A percentile compares a stretch with the other conserved stretches of the same genome.
Conservation (phyloP, 1,140 invertebrate genomes). For the Drosophila azteca region DNA sequence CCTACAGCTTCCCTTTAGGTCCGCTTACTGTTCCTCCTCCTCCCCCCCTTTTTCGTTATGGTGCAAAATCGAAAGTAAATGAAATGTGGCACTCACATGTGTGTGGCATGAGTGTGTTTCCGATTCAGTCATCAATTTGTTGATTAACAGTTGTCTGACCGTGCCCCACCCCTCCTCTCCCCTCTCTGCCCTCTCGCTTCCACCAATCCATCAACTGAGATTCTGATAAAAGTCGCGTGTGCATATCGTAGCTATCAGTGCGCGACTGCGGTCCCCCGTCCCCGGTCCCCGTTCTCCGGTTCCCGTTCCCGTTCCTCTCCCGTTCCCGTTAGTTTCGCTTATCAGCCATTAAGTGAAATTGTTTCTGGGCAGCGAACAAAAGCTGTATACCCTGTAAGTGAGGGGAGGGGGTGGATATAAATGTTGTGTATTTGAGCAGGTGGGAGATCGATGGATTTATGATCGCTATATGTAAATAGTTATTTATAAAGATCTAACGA, state of each 20-base stretch:
- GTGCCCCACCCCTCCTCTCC: no score
- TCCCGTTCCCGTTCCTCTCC: no score
- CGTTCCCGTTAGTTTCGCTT: conserved; percentile 24
- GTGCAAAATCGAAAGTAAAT: conserved; percentile 67
- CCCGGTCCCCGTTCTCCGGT: not conserved
- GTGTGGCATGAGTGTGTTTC: not conserved
- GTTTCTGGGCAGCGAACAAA: not conserved
- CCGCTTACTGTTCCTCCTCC: no score
- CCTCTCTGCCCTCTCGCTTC: not conserved
- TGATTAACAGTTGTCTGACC: conserved; percentile 41
- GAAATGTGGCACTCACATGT: conserved; percentile 60
- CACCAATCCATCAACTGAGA: not conserved
- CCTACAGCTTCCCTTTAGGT: not conserved
- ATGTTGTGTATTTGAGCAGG: no score
- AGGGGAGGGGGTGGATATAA: no score
- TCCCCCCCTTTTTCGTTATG: not conserved
- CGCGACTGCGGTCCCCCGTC: no score
- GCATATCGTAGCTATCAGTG: conserved; percentile 9
- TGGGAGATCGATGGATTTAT: no score
- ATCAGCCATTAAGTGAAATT: conserved; percentile 32
- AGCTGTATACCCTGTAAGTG: no score
- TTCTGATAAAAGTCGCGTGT: conserved; percentile 23
- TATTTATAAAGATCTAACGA: no score
- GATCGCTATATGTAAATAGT: no score
- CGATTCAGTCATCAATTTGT: conserved; percentile 45